phyloP scores from a whole-genome alignment of 2,888 invertebrate genomes.

The Ennomos quercinarius region DNA sequence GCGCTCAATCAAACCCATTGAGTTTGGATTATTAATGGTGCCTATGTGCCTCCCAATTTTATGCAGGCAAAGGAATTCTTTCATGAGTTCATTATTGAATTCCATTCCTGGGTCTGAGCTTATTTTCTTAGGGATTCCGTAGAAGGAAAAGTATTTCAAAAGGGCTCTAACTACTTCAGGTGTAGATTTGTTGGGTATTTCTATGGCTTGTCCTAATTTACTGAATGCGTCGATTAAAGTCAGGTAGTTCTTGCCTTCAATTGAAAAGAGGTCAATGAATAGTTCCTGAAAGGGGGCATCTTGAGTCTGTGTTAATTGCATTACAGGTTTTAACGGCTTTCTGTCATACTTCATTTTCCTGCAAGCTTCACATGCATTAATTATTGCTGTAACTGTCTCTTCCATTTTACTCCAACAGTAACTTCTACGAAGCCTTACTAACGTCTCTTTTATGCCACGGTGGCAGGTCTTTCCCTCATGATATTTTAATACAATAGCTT shows the following conservation, averaged over 20 bases:
- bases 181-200: conserved; percentile 37
- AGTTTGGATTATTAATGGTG: not conserved
- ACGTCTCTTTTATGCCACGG: conserved; percentile 4
- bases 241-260: not conserved
- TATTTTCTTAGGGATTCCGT: conserved; percentile 41
- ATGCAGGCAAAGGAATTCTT: not conserved
- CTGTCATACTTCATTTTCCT: conserved; percentile 15
- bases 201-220: conserved; percentile 44
- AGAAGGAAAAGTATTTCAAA: conserved; percentile 43
- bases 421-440: not conserved
- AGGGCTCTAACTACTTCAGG: conserved; percentile 44
- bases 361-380: conserved; percentile 43
- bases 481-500: not conserved
- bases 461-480: conserved; percentile 4
- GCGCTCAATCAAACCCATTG: conserved; percentile 1
- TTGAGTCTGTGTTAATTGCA: conserved; percentile 21
- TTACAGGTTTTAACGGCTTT: conserved; percentile 40
- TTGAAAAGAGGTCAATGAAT: not conserved
- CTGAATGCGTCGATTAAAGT: not conserved
- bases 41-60: conserved; percentile 3
- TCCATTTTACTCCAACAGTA: conserved; percentile 8
- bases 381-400: conserved; percentile 9
- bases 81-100: conserved; percentile 33
- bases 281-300: conserved; percentile 29
- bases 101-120: conserved; percentile 43